A percentile compares a stretch with the other conserved stretches of the same genome.
Conservation (phyloP, 2,797 vertebrate genomes). For the Coluber constrictor region DNA sequence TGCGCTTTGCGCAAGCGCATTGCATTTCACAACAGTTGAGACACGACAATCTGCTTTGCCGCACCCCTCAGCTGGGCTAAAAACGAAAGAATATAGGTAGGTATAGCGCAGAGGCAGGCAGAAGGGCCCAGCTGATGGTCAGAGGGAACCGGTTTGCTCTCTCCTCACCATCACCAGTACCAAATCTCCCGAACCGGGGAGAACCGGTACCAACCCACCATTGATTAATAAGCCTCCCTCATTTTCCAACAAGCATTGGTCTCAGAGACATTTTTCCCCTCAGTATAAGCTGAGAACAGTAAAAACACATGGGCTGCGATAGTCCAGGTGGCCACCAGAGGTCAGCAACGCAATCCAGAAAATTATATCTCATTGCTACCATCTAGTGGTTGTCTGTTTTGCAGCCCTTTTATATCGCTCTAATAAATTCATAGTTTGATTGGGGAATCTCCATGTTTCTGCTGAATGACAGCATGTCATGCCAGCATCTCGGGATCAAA, state of each 20-base stretch:
- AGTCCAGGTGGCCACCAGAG: background rate
- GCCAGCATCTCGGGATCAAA: background rate
- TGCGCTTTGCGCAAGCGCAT: no score
- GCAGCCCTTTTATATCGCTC: background rate
- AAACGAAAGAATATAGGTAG: no score
- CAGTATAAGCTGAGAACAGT: background rate
- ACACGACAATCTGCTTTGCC: no score
- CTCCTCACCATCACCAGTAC: no score
- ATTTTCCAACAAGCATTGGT: background rate
- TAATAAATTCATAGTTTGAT: background rate
- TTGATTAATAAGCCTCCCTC: background rate
- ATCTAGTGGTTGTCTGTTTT: background rate
- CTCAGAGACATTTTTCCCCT: background rate
- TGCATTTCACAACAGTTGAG: no score
- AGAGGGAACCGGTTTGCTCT: no score
- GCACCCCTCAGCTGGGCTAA: no score
- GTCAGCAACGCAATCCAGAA: background rate
- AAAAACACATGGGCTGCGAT: background rate
- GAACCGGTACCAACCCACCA: no score
- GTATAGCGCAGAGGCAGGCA: no score
- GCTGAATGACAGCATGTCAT: background rate
- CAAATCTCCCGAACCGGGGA: no score
- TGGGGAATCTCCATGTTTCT: constrained; percentile 6
- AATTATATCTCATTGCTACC: background rate
- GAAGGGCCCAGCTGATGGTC: no score